These are phyloP conservation scores for Parapristionchus giblindavisi DNA, from an alignment of 2,888 invertebrate species.

Conservation along the genomic window DNA sequence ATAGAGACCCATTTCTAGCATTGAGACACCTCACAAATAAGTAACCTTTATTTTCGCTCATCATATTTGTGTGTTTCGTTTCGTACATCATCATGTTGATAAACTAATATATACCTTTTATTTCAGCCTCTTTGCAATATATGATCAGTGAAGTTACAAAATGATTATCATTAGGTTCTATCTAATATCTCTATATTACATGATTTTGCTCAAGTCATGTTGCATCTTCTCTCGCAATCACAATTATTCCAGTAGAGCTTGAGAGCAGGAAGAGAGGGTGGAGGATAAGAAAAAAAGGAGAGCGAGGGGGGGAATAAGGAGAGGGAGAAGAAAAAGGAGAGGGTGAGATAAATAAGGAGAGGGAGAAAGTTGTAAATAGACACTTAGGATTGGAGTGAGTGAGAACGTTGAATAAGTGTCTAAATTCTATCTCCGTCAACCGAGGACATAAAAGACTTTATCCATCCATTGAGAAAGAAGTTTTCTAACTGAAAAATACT, in stretches of 20 bases:
- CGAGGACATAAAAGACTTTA: constrained; percentile 1
- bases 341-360: not conserved
- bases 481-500: constrained; percentile 38
- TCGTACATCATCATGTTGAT: no score
- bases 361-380: not conserved
- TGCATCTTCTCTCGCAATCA: no score
- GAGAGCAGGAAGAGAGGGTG: not conserved
- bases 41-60: no score
- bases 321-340: constrained; percentile 5
- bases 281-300: constrained; percentile 13
- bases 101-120: no score
- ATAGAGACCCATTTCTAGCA: no score
- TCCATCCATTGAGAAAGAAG: not conserved
- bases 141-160: no score
- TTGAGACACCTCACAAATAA: no score
- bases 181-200: no score
- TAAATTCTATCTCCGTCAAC: constrained; percentile 26
- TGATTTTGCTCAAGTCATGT: no score
- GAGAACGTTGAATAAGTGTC: not conserved
- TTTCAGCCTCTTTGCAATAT: no score
- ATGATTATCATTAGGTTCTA: no score
- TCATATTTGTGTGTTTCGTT: no score
- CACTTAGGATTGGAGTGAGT: not conserved
- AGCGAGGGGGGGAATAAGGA: constrained; percentile 26
- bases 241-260: not conserved